Base-by-base conservation (phyloP, 2,888 invertebrate genomes). In the Drosophila anceps region DNA sequence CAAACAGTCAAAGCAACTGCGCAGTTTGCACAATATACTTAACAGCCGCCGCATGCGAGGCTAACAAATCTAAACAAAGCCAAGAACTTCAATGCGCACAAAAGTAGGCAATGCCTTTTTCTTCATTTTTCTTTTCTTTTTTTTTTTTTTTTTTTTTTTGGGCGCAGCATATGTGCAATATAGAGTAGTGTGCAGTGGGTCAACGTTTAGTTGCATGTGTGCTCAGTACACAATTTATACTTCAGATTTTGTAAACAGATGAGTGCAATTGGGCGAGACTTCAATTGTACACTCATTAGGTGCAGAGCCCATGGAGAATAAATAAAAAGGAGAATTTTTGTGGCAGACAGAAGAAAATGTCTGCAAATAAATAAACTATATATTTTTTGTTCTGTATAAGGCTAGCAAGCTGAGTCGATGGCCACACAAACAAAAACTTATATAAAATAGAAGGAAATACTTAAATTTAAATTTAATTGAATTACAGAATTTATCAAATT, bases 21-120 rank as follows among this genome's bases (percentile, higher is more conserved):
- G 66, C 66, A 29, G 71, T 71, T 76, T 72, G 70, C 78, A 84
- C 78, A 76, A 75, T 75, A 82, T 75, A 73, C 80, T 81, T 73
- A 69, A 76, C 73, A 74, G 66, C 58, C 58, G 55, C 58, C 20
- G 57, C 69, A 61, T 59, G 35, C 55, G 39, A 33, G 20, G 35
- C 62, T 50, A 62, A 69, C 54, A 68, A 57, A 54, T 72, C 69
- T 62, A 68, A 66, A 69, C 80, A 69, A 67, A 72, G 58, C 71
- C 57, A n/a, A 54, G 18, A 43, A 65, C 79, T 69, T 73, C 37
- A 41, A 33, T 64, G 86, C 68, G 67, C 89, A 31, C 61, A 69
- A 70, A 84, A 86, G 84, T 84, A 81, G 82, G 83, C 83, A 81
- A 84, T 12, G 48, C 46, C n/a, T n/a, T n/a, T 64, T 76, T 53